phyloP scores from a whole-genome alignment of 1,140 invertebrate genomes.

The Bacillus rossius region DNA sequence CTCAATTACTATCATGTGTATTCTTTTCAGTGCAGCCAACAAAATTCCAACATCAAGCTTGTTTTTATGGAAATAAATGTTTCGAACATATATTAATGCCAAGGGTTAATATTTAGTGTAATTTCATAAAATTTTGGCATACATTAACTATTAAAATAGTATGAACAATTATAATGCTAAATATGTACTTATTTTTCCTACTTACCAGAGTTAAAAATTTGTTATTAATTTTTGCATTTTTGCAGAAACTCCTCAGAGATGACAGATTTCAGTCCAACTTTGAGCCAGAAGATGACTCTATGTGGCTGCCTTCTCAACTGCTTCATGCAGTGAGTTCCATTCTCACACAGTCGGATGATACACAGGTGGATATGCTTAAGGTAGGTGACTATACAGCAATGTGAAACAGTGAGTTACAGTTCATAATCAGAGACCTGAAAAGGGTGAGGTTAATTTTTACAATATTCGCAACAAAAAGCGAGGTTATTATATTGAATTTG shows the following conservation, averaged over 20 bases:
- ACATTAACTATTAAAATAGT: too few species aligned
- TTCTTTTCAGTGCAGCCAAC: too few species aligned
- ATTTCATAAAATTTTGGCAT: too few species aligned
- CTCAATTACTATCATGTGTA: too few species aligned
- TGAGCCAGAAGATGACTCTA: constrained; percentile 84
- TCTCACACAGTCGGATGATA: constrained; percentile 63
- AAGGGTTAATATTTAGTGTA: too few species aligned
- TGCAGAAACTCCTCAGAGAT: constrained; percentile 82
- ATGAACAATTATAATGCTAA: too few species aligned
- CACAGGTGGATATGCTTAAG: constrained; percentile 67
- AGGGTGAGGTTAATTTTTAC: background rate
- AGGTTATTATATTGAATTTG: background rate
- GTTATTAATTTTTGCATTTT: constrained; percentile 14
- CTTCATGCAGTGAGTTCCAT: constrained; percentile 76
- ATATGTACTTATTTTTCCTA: too few species aligned
- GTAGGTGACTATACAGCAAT: constrained; percentile 35
- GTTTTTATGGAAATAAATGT: too few species aligned
- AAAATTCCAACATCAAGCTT: too few species aligned
- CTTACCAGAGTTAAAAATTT: too few species aligned
- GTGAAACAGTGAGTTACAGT: background rate
- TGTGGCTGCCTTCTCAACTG: constrained; percentile 86
- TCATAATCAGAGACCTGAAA: background rate
- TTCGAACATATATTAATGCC: too few species aligned
- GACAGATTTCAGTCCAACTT: constrained; percentile 86
- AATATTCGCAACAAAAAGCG: background rate